Evolutionary conservation across 1,140 invertebrate species (phyloP), one percentile per base, ranked within the genome.

Genomic region (Formica exsecta): DNA sequence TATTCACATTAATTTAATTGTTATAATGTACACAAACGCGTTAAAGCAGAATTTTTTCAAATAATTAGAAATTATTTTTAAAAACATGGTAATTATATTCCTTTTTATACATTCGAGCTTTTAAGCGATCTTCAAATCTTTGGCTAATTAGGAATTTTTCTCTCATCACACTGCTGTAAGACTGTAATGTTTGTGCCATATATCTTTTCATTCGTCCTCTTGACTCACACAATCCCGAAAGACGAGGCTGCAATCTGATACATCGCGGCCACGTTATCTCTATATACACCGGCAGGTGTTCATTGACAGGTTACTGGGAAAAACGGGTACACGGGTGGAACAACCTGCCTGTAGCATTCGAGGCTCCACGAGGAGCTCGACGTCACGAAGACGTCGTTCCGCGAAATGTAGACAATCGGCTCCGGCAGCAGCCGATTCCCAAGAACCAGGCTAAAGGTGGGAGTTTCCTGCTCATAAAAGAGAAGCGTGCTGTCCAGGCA

Each of bases 391-490:
- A 97, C 96, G 94, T 99, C 98, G 83, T 97, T 97, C 86, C 96
- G 96, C n/a, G 96, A 93, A 29, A 98, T 93, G 93, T 98, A 99
- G 68, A 95, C 94, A 3, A 99, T 92, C 2, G 98, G 97, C 48
- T 97, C 97, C 0, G 98, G 98, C 75, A 99, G 94, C 25, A 98
- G 95, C 77, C 97, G 96, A 89, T 97, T 96, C 4, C 97, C 97
- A 48, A 98, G 95, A 84, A 96, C 96, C 70, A 97, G 97, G 88
- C 96, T 96, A 91, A 98, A 98, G 29, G 97, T 96, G 93, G 97
- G 97, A 44, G 97, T 96, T 93, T 99, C 98, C 94, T 99, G 98
- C 93, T 99, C 98, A 94, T 97, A 99, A 91, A 99, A 97, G 54
- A 96, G 96, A 2, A 99, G 92, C 22, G 97, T 96, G 1, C 98